Base-by-base conservation (phyloP, 2,888 invertebrate genomes). In the Luperina nickerlii region DNA sequence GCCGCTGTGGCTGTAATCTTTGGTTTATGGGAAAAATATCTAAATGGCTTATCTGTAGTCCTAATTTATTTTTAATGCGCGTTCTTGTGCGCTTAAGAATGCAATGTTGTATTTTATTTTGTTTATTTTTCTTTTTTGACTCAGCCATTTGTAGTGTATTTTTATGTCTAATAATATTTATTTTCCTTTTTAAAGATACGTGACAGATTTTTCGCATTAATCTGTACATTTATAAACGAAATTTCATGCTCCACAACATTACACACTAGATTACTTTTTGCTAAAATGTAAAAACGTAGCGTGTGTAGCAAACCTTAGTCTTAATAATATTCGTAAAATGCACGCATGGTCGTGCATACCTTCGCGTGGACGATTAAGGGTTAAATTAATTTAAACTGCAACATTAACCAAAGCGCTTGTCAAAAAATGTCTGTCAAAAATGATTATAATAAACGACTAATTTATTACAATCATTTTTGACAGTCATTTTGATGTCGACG, bases 331-430 rank as follows among this genome's bases (percentile, higher is more conserved):
- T 87, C 70, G 62, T 66, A 54, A 80, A 80, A 74, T 82, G 80
- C 87, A 87, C 80, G 87, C 82, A 76, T 76, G 32, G 75, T 60
- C 73, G 65, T 83, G 79, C 87, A 82, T 81, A 75, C 78, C 76
- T 27, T 87, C 60, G 74, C 85, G 78, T 87, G 87, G n/a, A 20
- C 51, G 62, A 79, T 85, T 74, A 82, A 42, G 67, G 76, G 67
- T 79, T 87, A 77, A 87, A 78, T 87, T 9, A 87, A 85, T 87
- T 87, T 87, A 79, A 87, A 87, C 65, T 87, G 76, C 65, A 85
- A 5, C 66, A 84, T 82, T 78, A 84, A 78, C 76, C 32, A 79
- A 84, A 84, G 74, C 63, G 20, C 32, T 78, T 45, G 38, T 38
- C 38, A 38, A 38, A 38, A 38, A 38, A 32, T 32, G 32, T 32